phyloP scores from a whole-genome alignment of 2,113 vertebrate species.

The Manacus vitellinus region DNA sequence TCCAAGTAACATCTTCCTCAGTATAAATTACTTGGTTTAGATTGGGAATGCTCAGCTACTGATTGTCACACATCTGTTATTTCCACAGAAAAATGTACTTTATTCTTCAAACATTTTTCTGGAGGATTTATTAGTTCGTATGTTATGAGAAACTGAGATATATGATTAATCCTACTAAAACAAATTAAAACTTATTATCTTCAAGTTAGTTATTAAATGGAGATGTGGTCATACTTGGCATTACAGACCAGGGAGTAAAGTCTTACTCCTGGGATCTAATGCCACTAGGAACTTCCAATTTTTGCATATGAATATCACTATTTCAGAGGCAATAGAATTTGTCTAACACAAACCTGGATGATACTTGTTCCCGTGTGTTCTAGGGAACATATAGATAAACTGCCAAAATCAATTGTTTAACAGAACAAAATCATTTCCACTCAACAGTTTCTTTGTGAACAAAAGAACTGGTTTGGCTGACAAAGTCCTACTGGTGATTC shows the following conservation, averaged over 20 bases:
- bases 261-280: neutral
- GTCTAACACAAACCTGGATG: neutral
- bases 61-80: neutral
- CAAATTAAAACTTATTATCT: neutral
- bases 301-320: neutral
- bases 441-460: neutral
- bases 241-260: neutral
- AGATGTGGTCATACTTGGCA: neutral
- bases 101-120: neutral
- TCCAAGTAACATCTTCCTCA: neutral
- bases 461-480: neutral
- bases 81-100: neutral
- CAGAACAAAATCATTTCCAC: neutral
- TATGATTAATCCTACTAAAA: neutral
- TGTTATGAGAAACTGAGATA: neutral
- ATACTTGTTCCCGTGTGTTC: neutral
- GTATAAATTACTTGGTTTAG: neutral
- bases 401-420: neutral
- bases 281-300: neutral
- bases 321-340: neutral
- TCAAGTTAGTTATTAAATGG: neutral
- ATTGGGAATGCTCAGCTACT: neutral
- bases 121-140: neutral
- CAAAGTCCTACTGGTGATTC: neutral
- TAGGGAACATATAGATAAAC: neutral